Conservation (phyloP, 2,888 invertebrate genomes). For the Oithona nana region DNA sequence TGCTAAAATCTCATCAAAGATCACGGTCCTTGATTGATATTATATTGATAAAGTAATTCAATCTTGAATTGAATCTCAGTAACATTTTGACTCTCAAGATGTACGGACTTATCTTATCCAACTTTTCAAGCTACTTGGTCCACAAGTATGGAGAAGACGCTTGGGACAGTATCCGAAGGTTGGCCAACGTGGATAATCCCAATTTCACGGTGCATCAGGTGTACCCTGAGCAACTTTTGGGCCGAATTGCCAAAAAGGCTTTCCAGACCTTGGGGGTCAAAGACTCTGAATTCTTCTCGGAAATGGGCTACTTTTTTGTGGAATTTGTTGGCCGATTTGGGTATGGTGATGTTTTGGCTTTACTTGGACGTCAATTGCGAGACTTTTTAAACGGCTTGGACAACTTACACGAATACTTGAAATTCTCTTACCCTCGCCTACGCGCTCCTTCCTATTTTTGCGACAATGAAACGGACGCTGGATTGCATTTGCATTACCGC, state of each 20-base stretch:
- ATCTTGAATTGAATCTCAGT: no score
- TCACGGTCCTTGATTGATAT: no score
- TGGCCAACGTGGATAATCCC: conserved; percentile 67
- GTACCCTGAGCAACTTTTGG: conserved; percentile 72
- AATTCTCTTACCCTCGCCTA: conserved; percentile 77
- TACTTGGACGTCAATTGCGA: conserved; percentile 76
- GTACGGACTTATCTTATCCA: conserved; percentile 90
- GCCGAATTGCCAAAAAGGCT: conserved; percentile 53
- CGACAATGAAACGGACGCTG: conserved; percentile 79
- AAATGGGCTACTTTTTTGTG: conserved; percentile 84
- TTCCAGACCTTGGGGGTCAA: conserved; percentile 61
- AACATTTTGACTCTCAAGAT: conserved; percentile 38
- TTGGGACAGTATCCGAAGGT: conserved; percentile 74
- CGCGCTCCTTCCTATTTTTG: conserved; percentile 90
- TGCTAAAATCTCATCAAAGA: no score
- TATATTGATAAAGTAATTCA: no score
- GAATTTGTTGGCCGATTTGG: conserved; percentile 84
- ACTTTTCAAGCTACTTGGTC: conserved; percentile 76
- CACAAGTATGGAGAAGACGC: conserved; percentile 80
- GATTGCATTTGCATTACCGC: conserved; percentile 76
- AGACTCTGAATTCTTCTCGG: conserved; percentile 75
- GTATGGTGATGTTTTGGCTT: conserved; percentile 73
- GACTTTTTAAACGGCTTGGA: conserved; percentile 87
- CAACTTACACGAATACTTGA: conserved; percentile 88
- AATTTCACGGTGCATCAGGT: conserved; percentile 56